Conservation (phyloP, 2,888 invertebrate genomes). For the Alloplasta piceator region DNA sequence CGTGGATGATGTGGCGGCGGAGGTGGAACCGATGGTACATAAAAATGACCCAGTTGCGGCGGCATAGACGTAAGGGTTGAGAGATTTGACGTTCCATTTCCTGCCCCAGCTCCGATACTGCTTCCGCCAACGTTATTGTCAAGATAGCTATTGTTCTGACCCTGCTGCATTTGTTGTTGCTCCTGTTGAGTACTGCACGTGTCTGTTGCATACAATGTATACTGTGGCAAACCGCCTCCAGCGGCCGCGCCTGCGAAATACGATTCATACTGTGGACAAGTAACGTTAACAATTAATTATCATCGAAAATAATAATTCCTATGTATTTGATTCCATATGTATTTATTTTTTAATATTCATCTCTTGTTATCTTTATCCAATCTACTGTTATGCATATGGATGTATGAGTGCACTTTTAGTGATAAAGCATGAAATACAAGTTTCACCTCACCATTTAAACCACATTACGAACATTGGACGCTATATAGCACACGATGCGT, state of each 20-base stretch:
- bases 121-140: conserved; percentile 70
- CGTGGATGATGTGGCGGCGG: conserved; percentile 73
- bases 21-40: conserved; percentile 74
- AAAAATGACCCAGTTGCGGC: conserved; percentile 75
- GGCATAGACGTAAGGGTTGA: conserved; percentile 72
- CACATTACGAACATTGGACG: no score
- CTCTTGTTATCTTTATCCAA: no score
- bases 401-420: no score
- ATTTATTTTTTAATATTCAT: no score
- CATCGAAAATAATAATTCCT: background rate
- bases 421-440: no score
- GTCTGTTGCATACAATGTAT: conserved; percentile 81
- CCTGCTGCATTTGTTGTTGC: conserved; percentile 71
- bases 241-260: conserved; percentile 81
- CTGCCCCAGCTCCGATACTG: conserved; percentile 68
- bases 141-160: conserved; percentile 72
- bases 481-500: no score
- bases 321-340: no score
- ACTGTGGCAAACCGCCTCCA: conserved; percentile 81
- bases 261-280: conserved; percentile 79
- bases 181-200: conserved; percentile 76
- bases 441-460: no score
- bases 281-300: background rate
- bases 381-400: no score
- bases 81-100: conserved; percentile 75